Conservation (phyloP, 2,888 invertebrate species). For the Leptinotarsa juncta region DNA sequence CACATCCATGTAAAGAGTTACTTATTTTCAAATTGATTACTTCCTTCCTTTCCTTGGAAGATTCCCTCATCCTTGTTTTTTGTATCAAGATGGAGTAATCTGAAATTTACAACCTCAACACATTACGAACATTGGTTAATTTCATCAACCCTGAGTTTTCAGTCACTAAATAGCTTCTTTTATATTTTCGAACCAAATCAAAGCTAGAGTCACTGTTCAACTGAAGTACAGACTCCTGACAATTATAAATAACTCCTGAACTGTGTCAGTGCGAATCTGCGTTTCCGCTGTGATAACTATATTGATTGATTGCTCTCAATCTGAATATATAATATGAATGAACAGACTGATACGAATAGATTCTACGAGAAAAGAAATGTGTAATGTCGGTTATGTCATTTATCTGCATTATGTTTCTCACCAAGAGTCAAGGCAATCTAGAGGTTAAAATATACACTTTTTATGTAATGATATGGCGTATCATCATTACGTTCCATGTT, state of each 20-base stretch:
- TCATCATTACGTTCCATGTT: background rate
- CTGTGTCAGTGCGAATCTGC: background rate
- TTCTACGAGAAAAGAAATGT: slow-evolving; percentile 2
- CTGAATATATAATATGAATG: background rate
- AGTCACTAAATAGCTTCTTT: too few relatives aligned
- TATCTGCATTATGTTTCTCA: slow-evolving; percentile 30
- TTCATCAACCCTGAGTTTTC: too few relatives aligned
- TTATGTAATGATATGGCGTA: slow-evolving; percentile 1
- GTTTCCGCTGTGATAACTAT: slow-evolving; percentile 5
- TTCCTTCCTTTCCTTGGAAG: too few relatives aligned
- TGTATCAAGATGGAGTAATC: too few relatives aligned
- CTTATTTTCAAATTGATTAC: too few relatives aligned
- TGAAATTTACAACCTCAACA: too few relatives aligned
- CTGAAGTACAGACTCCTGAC: too few relatives aligned
- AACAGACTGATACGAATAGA: background rate
- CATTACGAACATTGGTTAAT: too few relatives aligned
- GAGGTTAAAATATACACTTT: slow-evolving; percentile 2
- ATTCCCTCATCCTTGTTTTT: too few relatives aligned
- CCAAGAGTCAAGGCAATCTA: slow-evolving; percentile 30
- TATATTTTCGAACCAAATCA: too few relatives aligned
- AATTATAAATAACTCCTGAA: slow-evolving; percentile 1
- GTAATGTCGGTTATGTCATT: slow-evolving; percentile 37
- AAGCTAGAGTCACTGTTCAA: too few relatives aligned
- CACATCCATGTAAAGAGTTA: too few relatives aligned
- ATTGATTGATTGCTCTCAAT: background rate